Conservation (phyloP, 2,113 vertebrate genomes). For the Atractosteus spatula region DNA sequence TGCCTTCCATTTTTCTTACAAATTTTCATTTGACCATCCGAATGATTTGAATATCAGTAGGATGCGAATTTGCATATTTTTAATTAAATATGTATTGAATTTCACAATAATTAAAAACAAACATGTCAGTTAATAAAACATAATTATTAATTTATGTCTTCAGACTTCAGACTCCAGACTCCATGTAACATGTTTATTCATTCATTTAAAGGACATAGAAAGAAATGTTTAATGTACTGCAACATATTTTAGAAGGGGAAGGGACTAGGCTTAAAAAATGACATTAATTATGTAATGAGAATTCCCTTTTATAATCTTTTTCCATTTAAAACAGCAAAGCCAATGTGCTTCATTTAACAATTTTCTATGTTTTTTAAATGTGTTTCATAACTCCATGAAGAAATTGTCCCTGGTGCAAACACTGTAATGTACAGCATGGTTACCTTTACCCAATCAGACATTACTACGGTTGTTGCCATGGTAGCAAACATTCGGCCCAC, state of each 20-base stretch:
- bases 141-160: conserved; percentile 52
- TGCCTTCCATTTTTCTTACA: conserved; percentile 50
- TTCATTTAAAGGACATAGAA: conserved; percentile 38
- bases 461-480: conserved; percentile 56
- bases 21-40: conserved; percentile 44
- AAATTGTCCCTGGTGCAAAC: conserved; percentile 36
- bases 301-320: too few species aligned
- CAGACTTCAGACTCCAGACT: conserved; percentile 47
- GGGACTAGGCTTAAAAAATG: conserved; percentile 1
- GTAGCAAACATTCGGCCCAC: conserved; percentile 43
- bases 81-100: conserved; percentile 61
- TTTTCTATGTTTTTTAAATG: neutral
- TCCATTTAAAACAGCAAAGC: too few species aligned
- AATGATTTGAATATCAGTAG: conserved; percentile 50
- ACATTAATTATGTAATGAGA: too few species aligned
- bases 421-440: conserved; percentile 31
- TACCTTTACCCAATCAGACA: conserved; percentile 48
- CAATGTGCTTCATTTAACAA: too few species aligned
- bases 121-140: conserved; percentile 48
- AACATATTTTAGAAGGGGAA: conserved; percentile 7
- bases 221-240: neutral
- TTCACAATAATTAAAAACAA: conserved; percentile 50
- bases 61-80: conserved; percentile 66
- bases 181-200: conserved; percentile 47
- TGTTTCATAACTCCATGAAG: conserved; percentile 27